Evolutionary conservation across 1,140 invertebrate species (phyloP), one percentile per base, ranked within the genome.

Genomic region (Diorhabda elongata): DNA sequence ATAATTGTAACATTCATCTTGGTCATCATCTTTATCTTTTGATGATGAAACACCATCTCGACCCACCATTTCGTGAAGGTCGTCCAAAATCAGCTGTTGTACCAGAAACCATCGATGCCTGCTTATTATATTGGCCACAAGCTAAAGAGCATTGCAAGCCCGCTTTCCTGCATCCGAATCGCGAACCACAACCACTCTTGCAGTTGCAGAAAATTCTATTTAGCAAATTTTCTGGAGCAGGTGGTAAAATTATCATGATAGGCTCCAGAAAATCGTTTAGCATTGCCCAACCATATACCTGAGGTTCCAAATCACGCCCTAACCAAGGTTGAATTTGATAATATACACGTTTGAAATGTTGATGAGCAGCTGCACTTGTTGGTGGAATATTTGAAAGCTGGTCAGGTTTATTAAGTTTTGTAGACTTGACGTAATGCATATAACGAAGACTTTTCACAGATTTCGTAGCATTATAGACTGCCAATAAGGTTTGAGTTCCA

Each of bases 291-390:
- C 75, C 79, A 77, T 78, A 83, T 73, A 73, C 70, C 71, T 78
- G 73, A 58, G 79, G 79, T 72, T 67, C 80, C 81, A 82, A 59
- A 26, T 26, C 26, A 26, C 1, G 26, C 26, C 26, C 26, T 26
- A 26, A 26, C 26, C 26, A 26, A 26, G 74, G 76, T 77, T 81
- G 78, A 75, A 83, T 69, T 68, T 82, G 77, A 63, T 79, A 80
- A 64, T 81, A 82, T 5, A 82, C 79, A 71, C 81, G 75, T 59
- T 79, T 77, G 58, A 79, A 64, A 73, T 81, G 76, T 26, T 26
- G 26, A 26, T 26, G 26, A 26, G 26, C 26, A 26, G 26, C 26
- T 26, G 26, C 26, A 26, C 41, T 45, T 66, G 75, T 78, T 44
- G 73, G 76, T 70, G 71, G 74, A 58, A 76, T 43, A 45, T 56